Evolutionary conservation across 2,888 invertebrate genomes (phyloP), one percentile per base, ranked within the genome.

Genomic region (Gibbula magus): DNA sequence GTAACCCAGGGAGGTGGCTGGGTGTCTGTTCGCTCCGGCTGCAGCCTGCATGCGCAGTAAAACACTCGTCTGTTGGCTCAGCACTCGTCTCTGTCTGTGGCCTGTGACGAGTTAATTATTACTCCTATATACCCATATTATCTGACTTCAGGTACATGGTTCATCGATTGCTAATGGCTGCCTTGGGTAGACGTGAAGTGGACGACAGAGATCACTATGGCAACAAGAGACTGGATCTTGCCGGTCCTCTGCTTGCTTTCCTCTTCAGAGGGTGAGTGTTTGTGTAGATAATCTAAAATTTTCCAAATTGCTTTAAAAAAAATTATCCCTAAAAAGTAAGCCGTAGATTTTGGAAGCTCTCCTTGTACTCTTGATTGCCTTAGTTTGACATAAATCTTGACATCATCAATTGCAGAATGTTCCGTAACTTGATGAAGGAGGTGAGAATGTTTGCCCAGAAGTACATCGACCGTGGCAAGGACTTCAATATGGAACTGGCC

Each of bases 171-270:
- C 94, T 99, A 77, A 93, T 99, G 84, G 99, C 99, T 76, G 96
- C 99, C 18, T 94, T 99, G 81, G 93, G 93, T 8, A 95, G 99
- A n/a, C 94, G 99, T 85, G 99, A 99, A 93, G 94, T 99, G 67
- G 99, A 99, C 93, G 99, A 99, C 94, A 95, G 99, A 92, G 99
- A 99, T 99, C 99, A 99, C 93, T 99, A 99, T 93, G 99, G 99
- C 61, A 99, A 99, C 93, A 99, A 99, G 93, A 95, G 99, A 88
- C 94, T 99, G 79, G 99, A 99, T 94, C 94, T 99, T 82, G 99
- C 99, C 86, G 99, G 99, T 10, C 99, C 99, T 0, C 93, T 99
- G 79, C 93, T 99, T 82, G 99, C 99, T 52, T 99, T 99, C 92
- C 94, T 99, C 39, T 99, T 99, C 93, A 95, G 99, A 93, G 99